phyloP scores from a whole-genome alignment of 2,113 vertebrate genomes.

The Brienomyrus brachyistius region DNA sequence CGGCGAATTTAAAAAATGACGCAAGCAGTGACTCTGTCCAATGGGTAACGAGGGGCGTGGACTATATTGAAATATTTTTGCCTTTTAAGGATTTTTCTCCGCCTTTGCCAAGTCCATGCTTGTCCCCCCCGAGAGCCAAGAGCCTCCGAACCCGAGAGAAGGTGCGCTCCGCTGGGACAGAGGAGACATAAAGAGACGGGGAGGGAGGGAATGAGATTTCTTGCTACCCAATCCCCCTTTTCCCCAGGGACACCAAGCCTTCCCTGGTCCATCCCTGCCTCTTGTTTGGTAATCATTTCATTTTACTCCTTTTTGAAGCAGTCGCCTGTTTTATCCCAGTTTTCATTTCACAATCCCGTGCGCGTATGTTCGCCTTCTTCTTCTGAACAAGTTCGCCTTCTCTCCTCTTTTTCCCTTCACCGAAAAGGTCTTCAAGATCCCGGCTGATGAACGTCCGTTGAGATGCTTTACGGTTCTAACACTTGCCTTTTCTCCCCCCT shows the following conservation, averaged over 20 bases:
- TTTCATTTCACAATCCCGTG: slow-evolving; percentile 58
- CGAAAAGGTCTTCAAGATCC: slow-evolving; percentile 52
- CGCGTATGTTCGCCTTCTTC: slow-evolving; percentile 49
- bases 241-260: slow-evolving; percentile 60
- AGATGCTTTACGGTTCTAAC: slow-evolving; percentile 49
- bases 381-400: slow-evolving; percentile 56
- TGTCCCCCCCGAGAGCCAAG: slow-evolving; percentile 48
- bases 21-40: slow-evolving; percentile 36
- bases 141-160: slow-evolving; percentile 59
- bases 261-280: slow-evolving; percentile 60
- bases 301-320: slow-evolving; percentile 71
- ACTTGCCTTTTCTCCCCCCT: slow-evolving; percentile 48
- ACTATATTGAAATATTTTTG: slow-evolving; percentile 37
- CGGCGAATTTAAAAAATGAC: slow-evolving; percentile 46
- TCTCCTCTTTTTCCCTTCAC: slow-evolving; percentile 44
- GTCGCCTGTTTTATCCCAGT: slow-evolving; percentile 61
- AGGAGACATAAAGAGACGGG: slow-evolving; percentile 58
- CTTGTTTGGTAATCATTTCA: slow-evolving; percentile 68
- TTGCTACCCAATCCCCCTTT: slow-evolving; percentile 60
- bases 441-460: slow-evolving; percentile 46
- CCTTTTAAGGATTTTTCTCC: slow-evolving; percentile 51
- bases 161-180: slow-evolving; percentile 66
- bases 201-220: slow-evolving; percentile 58
- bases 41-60: slow-evolving; percentile 31
- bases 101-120: slow-evolving; percentile 41